Percentiles rank a stretch among this genome's conserved stretches.
Evolutionary conservation across 1,140 invertebrate species (phyloP).

Genomic region (Drosophila arizonae): DNA sequence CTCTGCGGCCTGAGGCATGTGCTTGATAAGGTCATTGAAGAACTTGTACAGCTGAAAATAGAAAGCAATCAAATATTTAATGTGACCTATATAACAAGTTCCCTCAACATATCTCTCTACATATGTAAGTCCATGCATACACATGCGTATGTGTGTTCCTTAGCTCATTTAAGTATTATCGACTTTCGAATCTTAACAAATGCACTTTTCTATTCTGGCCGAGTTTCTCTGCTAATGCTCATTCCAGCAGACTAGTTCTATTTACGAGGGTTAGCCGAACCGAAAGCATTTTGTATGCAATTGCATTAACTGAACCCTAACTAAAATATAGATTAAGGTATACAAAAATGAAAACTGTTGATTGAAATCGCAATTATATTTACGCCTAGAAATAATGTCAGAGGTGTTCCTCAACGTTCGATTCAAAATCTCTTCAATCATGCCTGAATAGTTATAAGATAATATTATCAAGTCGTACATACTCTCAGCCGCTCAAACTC

Average conservation of each 20-base stretch:
- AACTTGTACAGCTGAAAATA: slow-evolving; percentile 92
- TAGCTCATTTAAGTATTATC: slow-evolving; percentile 32
- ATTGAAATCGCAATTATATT: too few relatives aligned
- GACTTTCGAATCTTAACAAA: slow-evolving; percentile 77
- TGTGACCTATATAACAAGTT: slow-evolving; percentile 2
- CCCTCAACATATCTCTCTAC: not conserved
- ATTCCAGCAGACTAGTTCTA: not conserved
- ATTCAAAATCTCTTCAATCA: too few relatives aligned
- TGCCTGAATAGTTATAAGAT: too few relatives aligned
- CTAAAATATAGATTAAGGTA: too few relatives aligned
- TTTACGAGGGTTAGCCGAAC: too few relatives aligned
- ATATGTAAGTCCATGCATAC: not conserved
- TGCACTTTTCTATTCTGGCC: slow-evolving; percentile 37
- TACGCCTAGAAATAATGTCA: too few relatives aligned
- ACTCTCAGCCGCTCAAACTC: too few relatives aligned
- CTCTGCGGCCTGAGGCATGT: slow-evolving; percentile 87
- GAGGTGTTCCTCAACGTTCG: too few relatives aligned
- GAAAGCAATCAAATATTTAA: slow-evolving; percentile 26
- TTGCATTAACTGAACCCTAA: too few relatives aligned
- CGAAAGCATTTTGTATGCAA: too few relatives aligned
- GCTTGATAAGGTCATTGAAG: slow-evolving; percentile 93
- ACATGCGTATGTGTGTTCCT: not conserved
- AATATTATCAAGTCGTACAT: too few relatives aligned
- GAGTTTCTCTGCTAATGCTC: slow-evolving; percentile 9
- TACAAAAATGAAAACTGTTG: too few relatives aligned